A percentile compares a stretch with the other conserved stretches of the same genome.
Evolutionary conservation across 2,888 invertebrate genomes (phyloP).

Genomic region (Tetanocera ferruginea): DNA sequence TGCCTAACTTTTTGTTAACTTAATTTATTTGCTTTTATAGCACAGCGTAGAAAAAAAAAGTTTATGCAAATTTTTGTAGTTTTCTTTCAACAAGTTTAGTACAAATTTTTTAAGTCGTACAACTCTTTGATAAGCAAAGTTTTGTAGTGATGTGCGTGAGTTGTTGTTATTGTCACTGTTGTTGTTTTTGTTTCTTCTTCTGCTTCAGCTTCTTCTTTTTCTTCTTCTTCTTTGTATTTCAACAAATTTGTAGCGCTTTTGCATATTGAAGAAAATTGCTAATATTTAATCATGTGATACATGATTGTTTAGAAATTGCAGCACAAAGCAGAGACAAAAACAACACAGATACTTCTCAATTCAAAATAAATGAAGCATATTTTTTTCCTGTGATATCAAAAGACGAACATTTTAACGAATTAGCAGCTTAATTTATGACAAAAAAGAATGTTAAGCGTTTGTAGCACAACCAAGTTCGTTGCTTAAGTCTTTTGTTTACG

Average conservation of each 20-base stretch:
- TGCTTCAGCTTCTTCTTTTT: neutral
- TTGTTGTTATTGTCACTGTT: neutral
- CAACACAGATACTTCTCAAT: no score
- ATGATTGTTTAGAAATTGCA: no score
- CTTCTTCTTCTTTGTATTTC: neutral
- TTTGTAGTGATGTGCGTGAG: neutral
- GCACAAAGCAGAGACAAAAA: no score
- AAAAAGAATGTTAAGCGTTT: neutral
- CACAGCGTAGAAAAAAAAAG: neutral
- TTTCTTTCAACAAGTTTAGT: neutral
- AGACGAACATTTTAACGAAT: no score
- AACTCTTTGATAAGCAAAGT: neutral
- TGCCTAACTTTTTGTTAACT: neutral
- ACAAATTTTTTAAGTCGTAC: neutral
- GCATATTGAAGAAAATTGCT: neutral
- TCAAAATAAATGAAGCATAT: no score
- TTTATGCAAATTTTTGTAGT: neutral
- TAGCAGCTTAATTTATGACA: no score
- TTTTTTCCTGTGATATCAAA: no score
- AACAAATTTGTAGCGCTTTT: neutral
- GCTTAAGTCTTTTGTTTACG: conserved; percentile 11
- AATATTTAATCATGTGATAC: no score
- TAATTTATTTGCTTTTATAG: neutral
- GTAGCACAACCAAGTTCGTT: neutral
- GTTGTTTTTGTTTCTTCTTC: neutral